These are phyloP conservation scores for Acrocera orbiculus DNA, from an alignment of 2,888 invertebrate genomes.

Conservation along the genomic window DNA sequence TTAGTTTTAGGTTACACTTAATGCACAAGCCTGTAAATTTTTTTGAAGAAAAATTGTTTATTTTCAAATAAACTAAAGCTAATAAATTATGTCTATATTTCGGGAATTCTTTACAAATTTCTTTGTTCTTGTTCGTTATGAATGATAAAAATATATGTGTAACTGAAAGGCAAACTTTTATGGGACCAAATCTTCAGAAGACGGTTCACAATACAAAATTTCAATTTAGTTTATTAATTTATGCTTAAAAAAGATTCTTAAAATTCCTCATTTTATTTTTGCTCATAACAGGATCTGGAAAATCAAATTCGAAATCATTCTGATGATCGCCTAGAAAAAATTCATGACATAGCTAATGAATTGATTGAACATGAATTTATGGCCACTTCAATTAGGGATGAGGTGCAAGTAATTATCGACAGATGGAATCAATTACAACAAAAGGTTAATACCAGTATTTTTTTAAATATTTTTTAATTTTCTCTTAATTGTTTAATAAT, in stretches of 20 bases:
- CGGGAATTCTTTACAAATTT: too few relatives aligned
- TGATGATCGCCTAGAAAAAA: slow-evolving; percentile 49
- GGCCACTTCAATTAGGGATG: slow-evolving; percentile 45
- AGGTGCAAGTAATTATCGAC: slow-evolving; percentile 43
- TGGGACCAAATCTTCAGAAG: too few relatives aligned
- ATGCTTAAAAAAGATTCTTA: slow-evolving; percentile 1
- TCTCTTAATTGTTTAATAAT: neutral
- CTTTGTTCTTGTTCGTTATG: too few relatives aligned
- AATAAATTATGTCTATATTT: too few relatives aligned
- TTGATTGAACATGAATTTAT: slow-evolving; percentile 59
- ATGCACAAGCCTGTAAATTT: too few relatives aligned
- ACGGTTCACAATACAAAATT: too few relatives aligned
- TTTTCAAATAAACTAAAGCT: too few relatives aligned
- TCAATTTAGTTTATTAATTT: too few relatives aligned
- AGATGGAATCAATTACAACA: slow-evolving; percentile 51
- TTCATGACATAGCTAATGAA: slow-evolving; percentile 57
- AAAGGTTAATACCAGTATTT: slow-evolving; percentile 35
- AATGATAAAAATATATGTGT: too few relatives aligned
- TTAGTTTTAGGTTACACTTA: too few relatives aligned
- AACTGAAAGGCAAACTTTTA: too few relatives aligned
- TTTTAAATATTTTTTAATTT: neutral
- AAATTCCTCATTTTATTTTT: slow-evolving; percentile 1
- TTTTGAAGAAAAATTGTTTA: too few relatives aligned
- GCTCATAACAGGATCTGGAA: slow-evolving; percentile 51
- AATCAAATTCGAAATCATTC: slow-evolving; percentile 60